Base-by-base conservation (phyloP, 2,888 invertebrate genomes). In the Lathronympha strigana region DNA sequence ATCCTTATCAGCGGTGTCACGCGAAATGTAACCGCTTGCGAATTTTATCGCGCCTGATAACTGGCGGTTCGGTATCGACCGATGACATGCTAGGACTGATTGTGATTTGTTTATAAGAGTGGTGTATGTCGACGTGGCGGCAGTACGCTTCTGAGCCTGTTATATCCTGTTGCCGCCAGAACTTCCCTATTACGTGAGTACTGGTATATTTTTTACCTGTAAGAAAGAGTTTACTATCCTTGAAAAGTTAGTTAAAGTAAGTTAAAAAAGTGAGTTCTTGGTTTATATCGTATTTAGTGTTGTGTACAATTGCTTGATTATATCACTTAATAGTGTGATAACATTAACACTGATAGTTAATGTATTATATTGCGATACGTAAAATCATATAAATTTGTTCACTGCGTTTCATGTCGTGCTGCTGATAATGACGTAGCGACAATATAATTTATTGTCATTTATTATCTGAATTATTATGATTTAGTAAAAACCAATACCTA, bases 51-150 rank as follows among this genome's bases (percentile, higher is more conserved):
- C 33, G 28, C 31, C 38, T 36, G 54, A 61, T 54, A 66, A 54
- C 19, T 45, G 17, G 60, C 45, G 63, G 40, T 61, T 63, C 68
- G 72, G 69, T 68, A 68, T 68, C 57, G 74, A 73, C 68, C 60
- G 68, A 69, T 73, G 77, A 77, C 78, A 71, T 71, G 75, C 77
- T 77, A 71, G 23, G 63, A 54, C 33, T 69, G 79, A 81, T 80
- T 76, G 75, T 66, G 67, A 63, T 70, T 80, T 80, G 82, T 84
- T 87, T 87, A 87, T 84, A 87, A 79, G 79, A 74, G 69, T 68
- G 69, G 71, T 68, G 66, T 62, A 53, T 51, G 49, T 36, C 47
- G 38, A 36, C 40, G 51, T 63, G 63, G 61, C 64, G 72, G 68
- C 74, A 82, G 80, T 81, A 67, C 61, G 61, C 53, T 23, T 4